Evolutionary conservation across 2,113 vertebrate genomes (phyloP), one percentile per base, ranked within the genome.

Genomic region (Phasianus colchicus): DNA sequence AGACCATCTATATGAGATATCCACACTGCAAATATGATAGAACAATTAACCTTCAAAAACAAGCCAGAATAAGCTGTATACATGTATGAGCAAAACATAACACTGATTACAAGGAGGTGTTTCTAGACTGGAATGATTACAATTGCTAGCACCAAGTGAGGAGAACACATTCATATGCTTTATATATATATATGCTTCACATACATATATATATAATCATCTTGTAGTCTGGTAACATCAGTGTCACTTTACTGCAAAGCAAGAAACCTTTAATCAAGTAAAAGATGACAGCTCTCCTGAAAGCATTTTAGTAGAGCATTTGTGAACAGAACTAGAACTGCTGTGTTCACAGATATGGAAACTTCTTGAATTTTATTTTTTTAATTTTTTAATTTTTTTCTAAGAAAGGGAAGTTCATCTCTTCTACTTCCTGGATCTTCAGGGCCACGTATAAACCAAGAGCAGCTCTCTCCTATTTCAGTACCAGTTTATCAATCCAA

Each of bases 401-500:
- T 29, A 22, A 40, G 40, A 87, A 72, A 45, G 3, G 2, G 13
- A 76, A 57, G 6, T 5, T 54, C 72, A 32, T 3, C 2, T 88
- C 13, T 86, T 11, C 20, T n/a, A 4, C 63, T 81, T n/a, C 17
- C n/a, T 27, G 47, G 8, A 80, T n/a, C 7, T 80, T 58, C 30
- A 20, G 18, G 32, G 32, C 11, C 80, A 6, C 13, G 52, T 80
- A 34, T 6, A 86, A 86, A 76, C 13, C 19, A 83, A 27, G 8
- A 86, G 6, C 5, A 91, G 4, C 10, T 70, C 25, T 65, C 15
- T 67, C n/a, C 18, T 77, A 9, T 43, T 80, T 30, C 27, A 1
- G 0, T n/a, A 18, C 0, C 0, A 61, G 11, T 66, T 43, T 80
- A 50, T 21, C 29, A 36, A 69, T 61, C 19, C 2, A 3, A 32